Evolutionary conservation across 2,888 invertebrate species (phyloP).

Genomic region (Nomada goodeniana): DNA sequence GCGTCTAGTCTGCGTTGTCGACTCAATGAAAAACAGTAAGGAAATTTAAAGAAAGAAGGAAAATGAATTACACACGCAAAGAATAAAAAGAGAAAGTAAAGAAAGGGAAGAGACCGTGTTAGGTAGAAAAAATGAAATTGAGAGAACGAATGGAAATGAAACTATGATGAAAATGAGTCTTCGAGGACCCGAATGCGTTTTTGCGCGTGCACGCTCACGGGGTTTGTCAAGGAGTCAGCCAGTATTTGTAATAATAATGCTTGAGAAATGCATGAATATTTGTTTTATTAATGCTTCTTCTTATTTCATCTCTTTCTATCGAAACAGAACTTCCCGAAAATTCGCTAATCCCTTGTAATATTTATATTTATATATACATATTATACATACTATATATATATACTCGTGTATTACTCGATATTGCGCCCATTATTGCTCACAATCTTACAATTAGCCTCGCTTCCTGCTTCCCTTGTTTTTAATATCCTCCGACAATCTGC

Average conservation of each 20-base stretch:
- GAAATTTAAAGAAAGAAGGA: neutral
- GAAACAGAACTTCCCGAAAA: slow-evolving; percentile 69
- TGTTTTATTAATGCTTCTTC: slow-evolving; percentile 89
- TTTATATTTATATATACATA: slow-evolving; percentile 73
- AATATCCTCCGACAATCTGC: slow-evolving; percentile 64
- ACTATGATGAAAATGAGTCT: slow-evolving; percentile 58
- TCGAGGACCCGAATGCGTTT: slow-evolving; percentile 82
- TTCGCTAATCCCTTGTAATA: slow-evolving; percentile 77
- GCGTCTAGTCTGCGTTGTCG: slow-evolving; percentile 60
- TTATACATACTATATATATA: slow-evolving; percentile 69
- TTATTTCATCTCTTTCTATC: slow-evolving; percentile 83
- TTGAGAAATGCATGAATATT: slow-evolving; percentile 94
- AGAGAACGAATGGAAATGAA: slow-evolving; percentile 35
- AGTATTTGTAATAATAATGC: slow-evolving; percentile 94
- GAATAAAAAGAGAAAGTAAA: neutral
- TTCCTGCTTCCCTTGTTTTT: slow-evolving; percentile 78
- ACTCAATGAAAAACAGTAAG: slow-evolving; percentile 24
- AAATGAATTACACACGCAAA: neutral
- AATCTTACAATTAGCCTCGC: slow-evolving; percentile 75
- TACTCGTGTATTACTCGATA: slow-evolving; percentile 78
- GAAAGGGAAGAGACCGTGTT: slow-evolving; percentile 27
- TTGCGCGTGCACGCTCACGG: slow-evolving; percentile 84
- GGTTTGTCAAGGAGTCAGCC: slow-evolving; percentile 86
- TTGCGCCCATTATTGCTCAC: slow-evolving; percentile 80
- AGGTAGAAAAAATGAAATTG: slow-evolving; percentile 9